Evolutionary conservation across 1,140 invertebrate genomes (phyloP).

Genomic region (Drosophila ogumai): DNA sequence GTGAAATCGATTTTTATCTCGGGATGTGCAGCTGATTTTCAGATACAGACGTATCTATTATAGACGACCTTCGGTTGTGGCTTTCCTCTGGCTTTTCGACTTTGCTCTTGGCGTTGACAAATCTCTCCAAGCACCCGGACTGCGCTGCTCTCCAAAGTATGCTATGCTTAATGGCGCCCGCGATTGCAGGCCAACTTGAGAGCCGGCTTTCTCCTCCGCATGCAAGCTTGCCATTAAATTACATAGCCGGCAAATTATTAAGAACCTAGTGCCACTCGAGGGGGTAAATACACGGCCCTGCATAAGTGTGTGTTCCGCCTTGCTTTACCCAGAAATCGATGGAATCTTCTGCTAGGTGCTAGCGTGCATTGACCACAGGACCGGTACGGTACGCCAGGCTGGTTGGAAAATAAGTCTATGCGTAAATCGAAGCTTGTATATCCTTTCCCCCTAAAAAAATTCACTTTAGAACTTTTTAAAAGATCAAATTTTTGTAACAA

Average conservation of each 20-base stretch:
- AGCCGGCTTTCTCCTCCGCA: conserved; percentile 31
- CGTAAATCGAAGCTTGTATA: conserved; percentile 16
- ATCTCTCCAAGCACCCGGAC: conserved; percentile 29
- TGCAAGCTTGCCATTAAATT: conserved; percentile 57
- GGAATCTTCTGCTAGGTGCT: conserved; percentile 55
- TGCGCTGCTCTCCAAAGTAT: conserved; percentile 18
- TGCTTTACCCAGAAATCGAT: conserved; percentile 63
- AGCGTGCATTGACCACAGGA: conserved; percentile 76
- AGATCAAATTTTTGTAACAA: not conserved
- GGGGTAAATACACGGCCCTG: conserved; percentile 22
- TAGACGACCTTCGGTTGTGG: conserved; percentile 57
- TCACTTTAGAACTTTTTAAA: not conserved
- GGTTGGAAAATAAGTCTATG: conserved; percentile 28
- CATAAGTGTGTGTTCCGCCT: conserved; percentile 33
- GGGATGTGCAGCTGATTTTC: conserved; percentile 68
- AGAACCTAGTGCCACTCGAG: conserved; percentile 25
- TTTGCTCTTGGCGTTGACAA: conserved; percentile 39
- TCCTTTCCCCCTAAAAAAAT: not conserved
- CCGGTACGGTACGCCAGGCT: conserved; percentile 11
- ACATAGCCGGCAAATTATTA: conserved; percentile 54
- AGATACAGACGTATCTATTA: conserved; percentile 38
- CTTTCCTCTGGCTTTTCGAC: conserved; percentile 17
- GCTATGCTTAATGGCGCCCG: conserved; percentile 9
- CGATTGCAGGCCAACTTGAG: conserved; percentile 17
- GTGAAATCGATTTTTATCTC: conserved; percentile 76